A percentile compares a stretch with the other conserved stretches of the same genome.
Conservation (phyloP, 2,113 vertebrate species). For the Python bivittatus region DNA sequence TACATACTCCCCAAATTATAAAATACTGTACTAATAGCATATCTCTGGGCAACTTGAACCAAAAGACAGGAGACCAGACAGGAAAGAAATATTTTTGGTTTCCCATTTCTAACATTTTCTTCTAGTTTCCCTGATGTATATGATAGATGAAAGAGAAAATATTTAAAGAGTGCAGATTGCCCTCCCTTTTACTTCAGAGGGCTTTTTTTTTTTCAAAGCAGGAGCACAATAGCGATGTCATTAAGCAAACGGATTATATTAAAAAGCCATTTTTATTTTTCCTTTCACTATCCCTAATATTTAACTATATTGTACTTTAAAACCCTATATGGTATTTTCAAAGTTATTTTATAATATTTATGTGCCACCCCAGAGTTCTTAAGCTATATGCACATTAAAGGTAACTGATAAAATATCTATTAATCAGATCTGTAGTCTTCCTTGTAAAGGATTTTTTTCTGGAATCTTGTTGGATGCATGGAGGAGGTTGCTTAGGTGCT, state of each 20-base stretch:
- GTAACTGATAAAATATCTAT: not conserved
- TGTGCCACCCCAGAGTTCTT: not conserved
- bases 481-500: not conserved
- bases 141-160: not conserved
- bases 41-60: not conserved
- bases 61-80: not conserved
- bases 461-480: not conserved
- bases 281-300: slow-evolving; percentile 44
- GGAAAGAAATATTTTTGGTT: not conserved
- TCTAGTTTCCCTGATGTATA: not conserved
- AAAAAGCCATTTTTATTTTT: slow-evolving; percentile 60
- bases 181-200: not conserved
- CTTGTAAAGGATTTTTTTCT: not conserved
- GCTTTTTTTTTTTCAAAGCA: not conserved
- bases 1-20: not conserved
- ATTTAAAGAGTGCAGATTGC: not conserved
- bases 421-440: not conserved
- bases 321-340: not conserved
- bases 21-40: not conserved
- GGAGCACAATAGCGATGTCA: slow-evolving; percentile 19
- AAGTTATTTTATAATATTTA: not conserved
- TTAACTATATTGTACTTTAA: slow-evolving; percentile 16
- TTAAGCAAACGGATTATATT: slow-evolving; percentile 62
- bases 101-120: not conserved
- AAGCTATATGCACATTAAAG: not conserved